phyloP scores from a whole-genome alignment of 2,797 vertebrate genomes.

The Lates japonicus region DNA sequence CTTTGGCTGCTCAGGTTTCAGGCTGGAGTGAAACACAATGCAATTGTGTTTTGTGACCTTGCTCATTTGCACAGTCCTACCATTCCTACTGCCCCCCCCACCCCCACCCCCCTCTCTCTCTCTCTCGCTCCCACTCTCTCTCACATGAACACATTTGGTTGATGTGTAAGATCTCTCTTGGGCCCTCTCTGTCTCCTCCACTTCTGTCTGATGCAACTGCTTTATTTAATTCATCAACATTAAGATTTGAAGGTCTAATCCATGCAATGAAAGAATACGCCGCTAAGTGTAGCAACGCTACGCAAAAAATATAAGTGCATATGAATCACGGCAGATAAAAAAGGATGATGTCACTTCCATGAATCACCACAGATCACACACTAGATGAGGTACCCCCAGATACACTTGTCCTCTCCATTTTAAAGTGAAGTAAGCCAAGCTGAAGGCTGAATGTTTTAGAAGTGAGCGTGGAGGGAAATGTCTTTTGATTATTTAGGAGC shows the following conservation, averaged over 20 bases:
- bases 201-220: slow-evolving; percentile 45
- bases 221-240: slow-evolving; percentile 61
- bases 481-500: slow-evolving; percentile 37
- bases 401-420: not conserved
- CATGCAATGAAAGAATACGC: not conserved
- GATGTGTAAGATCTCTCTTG: slow-evolving; percentile 38
- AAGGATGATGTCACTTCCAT: slow-evolving; percentile 45
- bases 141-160: slow-evolving; percentile 27
- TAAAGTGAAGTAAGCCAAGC: slow-evolving; percentile 19
- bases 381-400: not conserved
- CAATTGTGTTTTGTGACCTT: slow-evolving; percentile 75
- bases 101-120: slow-evolving; percentile 3
- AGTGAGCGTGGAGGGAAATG: slow-evolving; percentile 7
- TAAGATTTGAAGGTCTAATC: slow-evolving; percentile 39
- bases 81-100: slow-evolving; percentile 28
- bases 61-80: slow-evolving; percentile 64
- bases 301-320: slow-evolving; percentile 9
- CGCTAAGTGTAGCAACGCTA: not conserved
- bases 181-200: slow-evolving; percentile 30
- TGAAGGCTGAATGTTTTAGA: slow-evolving; percentile 1
- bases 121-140: not conserved
- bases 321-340: slow-evolving; percentile 45
- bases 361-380: slow-evolving; percentile 43
- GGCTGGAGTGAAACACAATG: slow-evolving; percentile 79
- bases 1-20: slow-evolving; percentile 79